Evolutionary conservation across 2,113 vertebrate species (phyloP).

Genomic region (Bagarius yarrelli): DNA sequence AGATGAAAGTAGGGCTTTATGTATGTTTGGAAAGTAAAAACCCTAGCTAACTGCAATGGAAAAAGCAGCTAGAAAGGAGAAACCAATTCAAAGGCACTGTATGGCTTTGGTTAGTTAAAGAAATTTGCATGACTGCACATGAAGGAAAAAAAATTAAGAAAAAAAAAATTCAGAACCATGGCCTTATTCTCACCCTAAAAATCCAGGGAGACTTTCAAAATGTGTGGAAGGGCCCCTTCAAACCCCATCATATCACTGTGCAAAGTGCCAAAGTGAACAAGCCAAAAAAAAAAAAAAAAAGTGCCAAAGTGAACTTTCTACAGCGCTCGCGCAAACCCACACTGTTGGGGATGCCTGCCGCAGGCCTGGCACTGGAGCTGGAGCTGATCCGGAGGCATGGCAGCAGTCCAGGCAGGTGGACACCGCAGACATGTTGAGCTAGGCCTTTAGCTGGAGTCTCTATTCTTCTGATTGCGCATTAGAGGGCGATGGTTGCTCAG

Average conservation of each 20-base stretch:
- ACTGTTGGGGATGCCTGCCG: conserved; percentile 78
- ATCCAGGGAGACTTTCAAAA: conserved; percentile 80
- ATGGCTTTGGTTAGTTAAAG: conserved; percentile 90
- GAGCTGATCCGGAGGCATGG: conserved; percentile 64
- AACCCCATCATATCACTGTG: conserved; percentile 77
- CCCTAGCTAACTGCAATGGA: conserved; percentile 66
- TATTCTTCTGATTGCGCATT: conserved; percentile 98
- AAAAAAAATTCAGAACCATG: conserved; percentile 71
- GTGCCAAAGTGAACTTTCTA: conserved; percentile 95
- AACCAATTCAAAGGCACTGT: conserved; percentile 97
- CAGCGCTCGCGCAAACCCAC: conserved; percentile 66
- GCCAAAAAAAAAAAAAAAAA: conserved; percentile 94
- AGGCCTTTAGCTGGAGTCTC: conserved; percentile 83
- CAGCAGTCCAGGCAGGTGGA: conserved; percentile 48
- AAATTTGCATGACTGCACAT: conserved; percentile 82
- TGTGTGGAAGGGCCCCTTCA: conserved; percentile 60
- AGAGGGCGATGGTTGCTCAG: conserved; percentile 94
- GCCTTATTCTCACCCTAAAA: conserved; percentile 78
- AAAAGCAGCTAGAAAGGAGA: conserved; percentile 83
- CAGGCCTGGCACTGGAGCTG: conserved; percentile 69
- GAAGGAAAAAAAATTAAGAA: conserved; percentile 73
- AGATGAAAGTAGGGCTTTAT: conserved; percentile 86
- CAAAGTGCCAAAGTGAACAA: conserved; percentile 88
- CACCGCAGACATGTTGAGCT: conserved; percentile 47
- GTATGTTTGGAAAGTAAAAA: conserved; percentile 76